Base-by-base conservation (phyloP, 2,113 vertebrate genomes). In the Thamnophis sirtalis region DNA sequence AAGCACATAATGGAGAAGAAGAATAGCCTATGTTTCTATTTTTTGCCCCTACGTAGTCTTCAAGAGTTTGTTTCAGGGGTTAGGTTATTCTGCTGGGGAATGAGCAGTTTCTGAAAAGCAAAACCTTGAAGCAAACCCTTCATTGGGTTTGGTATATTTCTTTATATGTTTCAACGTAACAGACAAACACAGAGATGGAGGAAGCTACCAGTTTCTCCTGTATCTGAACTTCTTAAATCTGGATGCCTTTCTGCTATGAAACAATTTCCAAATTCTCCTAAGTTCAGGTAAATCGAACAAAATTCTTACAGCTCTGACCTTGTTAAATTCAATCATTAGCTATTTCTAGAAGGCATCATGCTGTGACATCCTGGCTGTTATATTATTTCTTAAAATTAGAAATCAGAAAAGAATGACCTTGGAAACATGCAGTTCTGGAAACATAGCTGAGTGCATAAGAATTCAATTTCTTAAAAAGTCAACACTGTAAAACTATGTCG, bases 1-100 rank as follows among this genome's bases (percentile, higher is more conserved):
- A 90, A 94, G 88, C 50, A 89, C 58, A 68, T 68, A 53, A 48
- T 53, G 90, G 50, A 93, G 94, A 88, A 13, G 9, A 84, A 58
- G 33, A 38, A 50, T 4, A 88, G 53, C 6, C 21, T 43, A 87
- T 19, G n/a, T 51, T 56, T 48, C 48, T 63, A 10, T 51, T 4
- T 63, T 87, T 15, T 91, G 49, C 11, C 19, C 56, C 63, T 43
- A 56, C 51, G 5, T 86, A 50, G 24, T 48, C 58, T 50, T 86
- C 49, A 63, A 8, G 10, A 87, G 19, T 87, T 24, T 73, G 50
- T 26, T 91, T 80, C 50, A 91, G 33, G 54, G 5, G 48, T 33
- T 53, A n/a, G 26, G 19, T 33, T 87, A 87, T 86, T 68, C n/a
- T 73, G n/a, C 43, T 53, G 54, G 9, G 43, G 28, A 68, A 49